These are phyloP conservation scores for Lagria hirta DNA, from an alignment of 2,888 invertebrate genomes.

Conservation along the genomic window DNA sequence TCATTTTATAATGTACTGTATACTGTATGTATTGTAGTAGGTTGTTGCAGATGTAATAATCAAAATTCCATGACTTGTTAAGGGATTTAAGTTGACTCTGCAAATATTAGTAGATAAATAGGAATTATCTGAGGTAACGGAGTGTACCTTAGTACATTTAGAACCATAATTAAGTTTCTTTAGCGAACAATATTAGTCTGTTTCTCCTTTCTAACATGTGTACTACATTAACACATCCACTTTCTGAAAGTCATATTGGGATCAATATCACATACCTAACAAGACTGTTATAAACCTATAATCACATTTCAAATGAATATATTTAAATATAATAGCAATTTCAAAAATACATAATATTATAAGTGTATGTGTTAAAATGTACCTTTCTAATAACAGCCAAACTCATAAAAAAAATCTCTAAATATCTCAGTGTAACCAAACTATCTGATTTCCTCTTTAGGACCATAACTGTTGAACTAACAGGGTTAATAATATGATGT, in stretches of 20 bases:
- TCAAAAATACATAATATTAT: conserved; percentile 13
- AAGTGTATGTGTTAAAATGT: conserved; percentile 27
- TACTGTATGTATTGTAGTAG: conserved; percentile 50
- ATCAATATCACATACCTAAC: conserved; percentile 22
- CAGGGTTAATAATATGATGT: conserved; percentile 51
- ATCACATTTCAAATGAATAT: conserved; percentile 8
- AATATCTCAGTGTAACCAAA: conserved; percentile 22
- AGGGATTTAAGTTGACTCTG: conserved; percentile 37
- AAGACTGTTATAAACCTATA: conserved; percentile 1
- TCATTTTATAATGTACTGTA: conserved; percentile 52
- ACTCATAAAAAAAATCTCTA: conserved; percentile 9
- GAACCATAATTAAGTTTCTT: conserved; percentile 20
- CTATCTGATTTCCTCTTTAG: conserved; percentile 34
- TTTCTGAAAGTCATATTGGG: conserved; percentile 24
- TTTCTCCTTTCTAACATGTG: conserved; percentile 22
- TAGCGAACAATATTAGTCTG: conserved; percentile 30
- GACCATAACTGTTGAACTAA: conserved; percentile 50
- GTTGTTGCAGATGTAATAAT: conserved; percentile 38
- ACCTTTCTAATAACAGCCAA: conserved; percentile 14
- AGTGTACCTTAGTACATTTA: conserved; percentile 19
- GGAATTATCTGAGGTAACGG: conserved; percentile 22
- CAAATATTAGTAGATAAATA: conserved; percentile 31
- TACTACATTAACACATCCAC: conserved; percentile 24
- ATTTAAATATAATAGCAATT: conserved; percentile 12
- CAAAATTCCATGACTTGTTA: conserved; percentile 33